Percentiles rank a stretch among this genome's conserved stretches.
These are phyloP conservation scores for Pristionchus exspectatus DNA, from an alignment of 2,888 invertebrate species.

Conservation along the genomic window DNA sequence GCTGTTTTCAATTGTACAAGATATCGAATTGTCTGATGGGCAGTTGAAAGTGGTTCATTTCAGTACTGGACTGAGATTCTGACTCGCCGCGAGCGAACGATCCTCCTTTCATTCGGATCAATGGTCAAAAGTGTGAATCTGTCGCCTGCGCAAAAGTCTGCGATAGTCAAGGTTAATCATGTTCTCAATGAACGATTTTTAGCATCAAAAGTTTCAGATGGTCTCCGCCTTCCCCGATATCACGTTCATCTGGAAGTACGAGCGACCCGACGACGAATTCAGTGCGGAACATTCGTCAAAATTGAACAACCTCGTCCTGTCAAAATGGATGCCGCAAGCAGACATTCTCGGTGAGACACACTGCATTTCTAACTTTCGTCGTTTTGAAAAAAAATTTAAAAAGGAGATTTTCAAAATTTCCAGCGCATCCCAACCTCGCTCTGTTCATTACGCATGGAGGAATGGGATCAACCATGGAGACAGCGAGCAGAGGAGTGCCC, in stretches of 20 bases:
- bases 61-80: slow-evolving; percentile 17
- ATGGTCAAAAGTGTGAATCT: slow-evolving; percentile 3
- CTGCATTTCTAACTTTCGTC: not conserved
- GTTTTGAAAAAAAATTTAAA: too few relatives aligned
- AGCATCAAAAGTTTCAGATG: not conserved
- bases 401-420: too few relatives aligned
- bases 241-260: slow-evolving; percentile 13
- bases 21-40: too few relatives aligned
- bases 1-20: too few relatives aligned
- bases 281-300: not conserved
- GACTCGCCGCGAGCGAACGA: not conserved
- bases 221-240: not conserved
- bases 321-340: not conserved
- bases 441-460: too few relatives aligned
- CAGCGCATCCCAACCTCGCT: not conserved
- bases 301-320: not conserved
- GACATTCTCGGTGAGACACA: not conserved
- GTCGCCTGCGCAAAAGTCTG: not conserved
- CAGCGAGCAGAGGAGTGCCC: not conserved
- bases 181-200: not conserved
- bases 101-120: slow-evolving; percentile 9
- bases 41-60: not conserved
- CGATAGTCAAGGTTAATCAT: not conserved
- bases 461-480: not conserved
- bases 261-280: not conserved